Evolutionary conservation across 2,888 invertebrate genomes (phyloP), one percentile per base, ranked within the genome.

Genomic region (Dilophus febrilis): DNA sequence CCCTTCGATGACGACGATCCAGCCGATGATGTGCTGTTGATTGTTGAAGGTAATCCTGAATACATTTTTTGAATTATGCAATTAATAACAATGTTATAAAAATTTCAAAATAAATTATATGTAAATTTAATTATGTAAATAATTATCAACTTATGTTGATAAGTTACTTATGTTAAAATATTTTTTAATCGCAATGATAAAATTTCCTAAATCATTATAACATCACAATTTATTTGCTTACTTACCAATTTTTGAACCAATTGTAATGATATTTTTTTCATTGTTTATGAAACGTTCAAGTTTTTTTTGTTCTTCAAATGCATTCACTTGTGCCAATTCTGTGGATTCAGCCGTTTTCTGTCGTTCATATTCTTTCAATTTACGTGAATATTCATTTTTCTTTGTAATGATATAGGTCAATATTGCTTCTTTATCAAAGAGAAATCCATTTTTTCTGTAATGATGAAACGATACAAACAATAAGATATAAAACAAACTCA

Each of bases 361-460:
- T 48, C 79, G 84, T 54, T 94, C 91, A 60, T 80, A 98, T 54
- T 88, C 88, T 55, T 95, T 95, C 49, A 92, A 49, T 58, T 88
- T 84, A 35, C 86, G 74, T 10, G 77, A 77, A 54, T 86, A 84
- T 58, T 92, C 91, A 52, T 77, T 85, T 59, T 97, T 98, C 61
- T 94, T 92, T 2, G 87, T 75, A 18, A 98, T 73, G 40, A 98
- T 82, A 50, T 95, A 97, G 55, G 94, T 85, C 3, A 98, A 64
- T 50, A 99, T 87, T 2, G 94, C 85, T 68, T 97, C 94, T 55
- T 95, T 94, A 56, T 99, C 98, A 58, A 86, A 98, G 11, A 99
- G 66, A 57, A 78, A 88, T 0, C 98, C 98, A 54, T 95, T 87
- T 58, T 77, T 75, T 11, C 62, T 61, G 45, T 33, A 53, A 53